Evolutionary conservation across 2,888 invertebrate species (phyloP).

Genomic region (Callyntrura sp.): DNA sequence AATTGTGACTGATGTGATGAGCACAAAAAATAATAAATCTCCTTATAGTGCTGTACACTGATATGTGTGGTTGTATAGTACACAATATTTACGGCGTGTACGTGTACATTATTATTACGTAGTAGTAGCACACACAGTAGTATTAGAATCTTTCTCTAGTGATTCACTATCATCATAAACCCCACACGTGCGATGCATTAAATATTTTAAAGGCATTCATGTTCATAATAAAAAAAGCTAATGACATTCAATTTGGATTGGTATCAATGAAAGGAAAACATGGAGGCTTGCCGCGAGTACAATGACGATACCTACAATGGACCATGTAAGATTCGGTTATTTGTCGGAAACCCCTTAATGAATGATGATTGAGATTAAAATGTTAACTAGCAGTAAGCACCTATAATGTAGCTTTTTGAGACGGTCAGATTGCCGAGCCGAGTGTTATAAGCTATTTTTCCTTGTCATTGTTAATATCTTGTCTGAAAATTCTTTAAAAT

Average conservation of each 20-base stretch:
- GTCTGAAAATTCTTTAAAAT: no score
- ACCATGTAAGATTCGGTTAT: not conserved
- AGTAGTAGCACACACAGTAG: not conserved
- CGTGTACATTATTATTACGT: no score
- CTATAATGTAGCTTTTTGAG: not conserved
- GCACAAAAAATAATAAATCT: not conserved
- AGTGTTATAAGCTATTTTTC: no score
- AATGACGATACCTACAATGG: no score
- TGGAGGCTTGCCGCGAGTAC: not conserved
- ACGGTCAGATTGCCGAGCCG: no score
- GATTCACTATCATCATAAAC: slow-evolving; percentile 26
- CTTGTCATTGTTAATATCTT: no score
- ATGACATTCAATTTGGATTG: slow-evolving; percentile 21
- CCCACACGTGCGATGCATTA: not conserved
- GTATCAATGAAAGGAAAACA: not conserved
- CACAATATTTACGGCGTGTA: no score
- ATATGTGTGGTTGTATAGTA: no score
- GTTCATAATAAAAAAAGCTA: not conserved
- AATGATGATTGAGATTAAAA: not conserved
- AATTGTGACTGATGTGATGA: slow-evolving; percentile 21
- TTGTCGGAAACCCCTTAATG: not conserved
- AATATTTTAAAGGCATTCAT: not conserved
- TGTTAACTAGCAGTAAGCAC: not conserved
- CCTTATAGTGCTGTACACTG: no score
- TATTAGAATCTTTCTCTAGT: no score